Base-by-base conservation (phyloP, 2,113 vertebrate species). In the Macroglossus sobrinus region DNA sequence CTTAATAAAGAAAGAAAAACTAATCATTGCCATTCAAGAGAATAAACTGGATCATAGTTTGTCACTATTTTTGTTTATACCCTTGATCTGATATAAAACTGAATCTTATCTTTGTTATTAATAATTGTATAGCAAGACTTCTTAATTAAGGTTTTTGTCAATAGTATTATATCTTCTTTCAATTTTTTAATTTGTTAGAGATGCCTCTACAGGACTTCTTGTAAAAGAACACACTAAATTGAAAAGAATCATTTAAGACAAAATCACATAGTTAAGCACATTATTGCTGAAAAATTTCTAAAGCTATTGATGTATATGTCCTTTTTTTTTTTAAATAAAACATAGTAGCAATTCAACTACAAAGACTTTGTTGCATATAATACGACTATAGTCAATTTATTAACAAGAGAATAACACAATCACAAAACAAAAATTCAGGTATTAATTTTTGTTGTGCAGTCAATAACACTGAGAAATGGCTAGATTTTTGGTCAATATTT, bases 91-190 rank as follows among this genome's bases (percentile, higher is more conserved):
- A 45, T 30, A 13, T 6, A 86, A 82, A 11, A 43, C 2, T 40
- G 45, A 96, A 91, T 63, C 22, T 19, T 86, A 18, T 40, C 38
- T 95, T 85, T 91, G 28, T 45, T 93, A 35, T 82, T 95, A 59
- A 43, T 72, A 78, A 66, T 19, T 12, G 7, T 38, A 2, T 90
- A 87, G 15, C 3, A 74, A 47, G 21, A 45, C 3, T 82, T 90
- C 38, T 35, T 89, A 68, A 72, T 68, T 69, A 87, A 47, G 8
- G 8, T 30, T 68, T 24, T 78, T 90, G 69, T 40, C 33, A 63
- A 33, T 26, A 80, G 26, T 69, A 47, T 19, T 72, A 1, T 40
- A 30, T 55, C 19, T 71, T 63, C 15, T 74, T 84, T 85, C 15
- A 80, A 43, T 13, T 81, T 68, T 55, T 47, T 50, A 95, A 66